A percentile compares a stretch with the other conserved stretches of the same genome.
phyloP scores from a whole-genome alignment of 2,888 invertebrate species.

The Mayetiola destructor region DNA sequence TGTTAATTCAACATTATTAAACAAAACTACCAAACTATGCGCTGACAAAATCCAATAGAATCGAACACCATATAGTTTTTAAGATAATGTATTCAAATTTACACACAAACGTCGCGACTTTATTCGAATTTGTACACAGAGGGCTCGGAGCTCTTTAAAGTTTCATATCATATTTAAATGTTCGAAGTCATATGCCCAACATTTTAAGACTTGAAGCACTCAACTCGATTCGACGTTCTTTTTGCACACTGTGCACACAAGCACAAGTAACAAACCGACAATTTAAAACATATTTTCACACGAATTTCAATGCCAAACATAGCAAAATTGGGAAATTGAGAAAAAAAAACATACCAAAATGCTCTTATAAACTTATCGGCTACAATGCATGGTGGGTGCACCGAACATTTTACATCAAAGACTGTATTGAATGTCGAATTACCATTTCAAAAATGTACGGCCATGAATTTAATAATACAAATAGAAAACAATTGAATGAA shows the following conservation, averaged over 20 bases:
- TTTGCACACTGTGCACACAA: neutral
- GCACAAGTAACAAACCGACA: neutral
- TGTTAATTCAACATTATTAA: too few species aligned
- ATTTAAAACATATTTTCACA: neutral
- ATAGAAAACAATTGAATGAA: constrained; percentile 12
- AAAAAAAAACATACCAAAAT: constrained; percentile 8
- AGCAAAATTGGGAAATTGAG: too few species aligned
- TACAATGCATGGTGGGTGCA: neutral
- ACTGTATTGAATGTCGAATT: too few species aligned
- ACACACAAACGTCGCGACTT: too few species aligned
- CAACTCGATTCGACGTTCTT: neutral
- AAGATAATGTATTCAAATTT: constrained; percentile 13
- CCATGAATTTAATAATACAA: constrained; percentile 13
- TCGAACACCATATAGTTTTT: too few species aligned
- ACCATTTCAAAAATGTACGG: constrained; percentile 10
- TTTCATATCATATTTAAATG: too few species aligned
- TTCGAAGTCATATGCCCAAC: neutral
- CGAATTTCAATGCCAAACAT: too few species aligned
- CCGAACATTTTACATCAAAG: too few species aligned
- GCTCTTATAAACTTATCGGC: constrained; percentile 4
- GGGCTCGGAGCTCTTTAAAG: too few species aligned
- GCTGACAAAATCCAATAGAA: too few species aligned
- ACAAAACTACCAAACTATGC: too few species aligned
- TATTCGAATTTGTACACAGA: too few species aligned
- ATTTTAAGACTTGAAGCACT: neutral